These are phyloP conservation scores for Stenodera caucasica DNA, from an alignment of 2,888 invertebrate species.

Conservation along the genomic window DNA sequence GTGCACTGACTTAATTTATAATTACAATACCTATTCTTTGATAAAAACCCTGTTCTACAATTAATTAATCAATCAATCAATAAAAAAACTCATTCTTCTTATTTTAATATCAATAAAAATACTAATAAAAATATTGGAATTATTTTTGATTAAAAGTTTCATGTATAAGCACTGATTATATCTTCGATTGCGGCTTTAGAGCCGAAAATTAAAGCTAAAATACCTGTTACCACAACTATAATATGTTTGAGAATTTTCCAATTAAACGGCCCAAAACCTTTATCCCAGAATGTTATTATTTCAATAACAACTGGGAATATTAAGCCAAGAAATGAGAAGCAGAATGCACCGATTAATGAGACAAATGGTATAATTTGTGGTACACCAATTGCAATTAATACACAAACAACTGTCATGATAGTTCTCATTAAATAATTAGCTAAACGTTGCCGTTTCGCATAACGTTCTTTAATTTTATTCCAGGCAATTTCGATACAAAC, in stretches of 20 bases:
- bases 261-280: conserved; percentile 72
- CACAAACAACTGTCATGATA: conserved; percentile 68
- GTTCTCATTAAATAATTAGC: conserved; percentile 77
- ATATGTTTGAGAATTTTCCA: conserved; percentile 81
- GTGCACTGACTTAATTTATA: not conserved
- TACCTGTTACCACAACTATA: conserved; percentile 72
- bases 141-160: not conserved
- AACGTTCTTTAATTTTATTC: conserved; percentile 74
- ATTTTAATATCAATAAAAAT: not conserved
- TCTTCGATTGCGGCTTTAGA: conserved; percentile 67
- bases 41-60: not conserved
- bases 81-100: not conserved
- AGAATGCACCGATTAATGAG: conserved; percentile 89
- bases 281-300: conserved; percentile 82
- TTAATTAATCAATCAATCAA: too few species aligned
- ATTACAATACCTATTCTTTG: conserved; percentile 1
- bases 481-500: conserved; percentile 93
- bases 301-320: conserved; percentile 86
- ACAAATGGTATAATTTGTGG: conserved; percentile 90
- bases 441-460: conserved; percentile 62
- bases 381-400: conserved; percentile 79
- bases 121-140: not conserved
- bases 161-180: conserved; percentile 54
- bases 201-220: conserved; percentile 81
- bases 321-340: conserved; percentile 88